A percentile compares a stretch with the other conserved stretches of the same genome.
phyloP scores from a whole-genome alignment of 2,113 vertebrate genomes.

The Hirundichthys speculiger region DNA sequence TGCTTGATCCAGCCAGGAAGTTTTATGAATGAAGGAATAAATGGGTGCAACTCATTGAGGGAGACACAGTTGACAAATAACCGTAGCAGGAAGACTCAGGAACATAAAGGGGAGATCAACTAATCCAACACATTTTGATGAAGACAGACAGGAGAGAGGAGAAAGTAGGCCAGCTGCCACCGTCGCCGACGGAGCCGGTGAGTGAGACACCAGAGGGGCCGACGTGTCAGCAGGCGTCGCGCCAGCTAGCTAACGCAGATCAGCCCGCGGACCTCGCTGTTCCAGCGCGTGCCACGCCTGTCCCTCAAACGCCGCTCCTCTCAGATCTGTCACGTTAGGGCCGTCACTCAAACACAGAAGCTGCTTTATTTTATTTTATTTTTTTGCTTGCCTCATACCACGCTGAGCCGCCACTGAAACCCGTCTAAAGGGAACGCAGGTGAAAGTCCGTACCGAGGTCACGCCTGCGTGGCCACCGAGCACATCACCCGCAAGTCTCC shows the following conservation, averaged over 20 bases:
- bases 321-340: conserved; percentile 68
- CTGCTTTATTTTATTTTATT: conserved; percentile 11
- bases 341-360: conserved; percentile 58
- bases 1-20: no score
- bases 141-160: conserved; percentile 32
- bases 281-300: conserved; percentile 61
- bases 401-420: no score
- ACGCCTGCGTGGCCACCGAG: no score
- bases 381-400: no score
- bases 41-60: no score
- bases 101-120: conserved; percentile 20
- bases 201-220: conserved; percentile 51
- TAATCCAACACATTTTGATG: conserved; percentile 15
- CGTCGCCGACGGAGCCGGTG: conserved; percentile 32
- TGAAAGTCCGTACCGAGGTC: no score
- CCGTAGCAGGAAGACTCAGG: not conserved
- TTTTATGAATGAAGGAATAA: no score
- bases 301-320: conserved; percentile 68
- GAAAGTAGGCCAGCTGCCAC: conserved; percentile 66
- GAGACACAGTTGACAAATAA: not conserved
- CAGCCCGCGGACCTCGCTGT: conserved; percentile 55
- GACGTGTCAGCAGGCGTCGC: conserved; percentile 44
- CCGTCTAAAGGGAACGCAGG: no score
- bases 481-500: no score
- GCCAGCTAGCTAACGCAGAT: conserved; percentile 55